A percentile compares a stretch with the other conserved stretches of the same genome.
phyloP scores from a whole-genome alignment of 2,797 vertebrate genomes.

The Premnoplex brunnescens region DNA sequence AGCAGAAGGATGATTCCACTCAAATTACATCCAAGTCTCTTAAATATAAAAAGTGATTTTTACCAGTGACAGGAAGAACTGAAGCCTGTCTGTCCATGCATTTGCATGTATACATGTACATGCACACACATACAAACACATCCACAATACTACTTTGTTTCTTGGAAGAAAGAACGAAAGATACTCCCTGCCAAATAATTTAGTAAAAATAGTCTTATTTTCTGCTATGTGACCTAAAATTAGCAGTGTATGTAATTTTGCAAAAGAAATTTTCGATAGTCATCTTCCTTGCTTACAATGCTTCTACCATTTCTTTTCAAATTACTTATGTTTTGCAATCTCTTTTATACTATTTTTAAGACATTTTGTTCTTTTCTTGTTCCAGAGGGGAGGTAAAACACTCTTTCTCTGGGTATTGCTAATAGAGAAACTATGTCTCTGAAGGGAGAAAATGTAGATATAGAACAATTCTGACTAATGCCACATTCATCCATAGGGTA shows the following conservation, averaged over 20 bases:
- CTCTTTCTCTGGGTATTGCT: background rate
- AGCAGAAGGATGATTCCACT: background rate
- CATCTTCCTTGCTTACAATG: background rate
- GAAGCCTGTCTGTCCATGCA: rapidly evolving
- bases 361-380: background rate
- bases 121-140: background rate
- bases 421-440: background rate
- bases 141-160: background rate
- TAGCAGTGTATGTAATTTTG: background rate
- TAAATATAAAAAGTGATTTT: background rate
- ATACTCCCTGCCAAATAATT: background rate
- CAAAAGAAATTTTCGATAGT: background rate
- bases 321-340: background rate
- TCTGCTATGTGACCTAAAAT: background rate
- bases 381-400: background rate
- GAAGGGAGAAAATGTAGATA: background rate
- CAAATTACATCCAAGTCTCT: background rate
- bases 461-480: background rate
- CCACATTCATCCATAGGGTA: background rate
- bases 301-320: background rate
- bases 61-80: background rate
- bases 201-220: background rate
- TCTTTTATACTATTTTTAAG: background rate
- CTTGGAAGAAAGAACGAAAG: background rate
- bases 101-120: too few relatives aligned